Evolutionary conservation across 2,113 vertebrate species (phyloP).

Genomic region (Tupaia tana): DNA sequence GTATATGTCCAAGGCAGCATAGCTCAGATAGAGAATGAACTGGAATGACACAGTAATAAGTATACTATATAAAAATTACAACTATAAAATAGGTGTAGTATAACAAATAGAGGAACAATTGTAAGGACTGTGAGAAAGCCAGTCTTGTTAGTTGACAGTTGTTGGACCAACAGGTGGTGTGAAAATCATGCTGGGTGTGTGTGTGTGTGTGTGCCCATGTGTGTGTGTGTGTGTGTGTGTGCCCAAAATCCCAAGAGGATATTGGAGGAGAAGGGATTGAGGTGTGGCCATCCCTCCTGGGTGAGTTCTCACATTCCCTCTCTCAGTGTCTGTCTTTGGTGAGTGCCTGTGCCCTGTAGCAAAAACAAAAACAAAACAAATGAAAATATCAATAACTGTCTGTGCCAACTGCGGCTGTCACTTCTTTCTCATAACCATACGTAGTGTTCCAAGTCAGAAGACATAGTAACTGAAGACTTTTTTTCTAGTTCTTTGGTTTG

Average conservation of each 20-base stretch:
- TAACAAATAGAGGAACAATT: not conserved
- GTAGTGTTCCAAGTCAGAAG: not conserved
- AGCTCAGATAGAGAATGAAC: not conserved
- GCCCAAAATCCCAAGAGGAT: too few species aligned
- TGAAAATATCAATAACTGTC: not conserved
- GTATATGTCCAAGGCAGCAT: not conserved
- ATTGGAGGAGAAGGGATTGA: too few species aligned
- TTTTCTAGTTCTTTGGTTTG: conserved; percentile 1
- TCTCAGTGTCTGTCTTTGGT: too few species aligned
- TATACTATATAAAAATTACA: not conserved
- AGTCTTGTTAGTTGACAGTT: not conserved
- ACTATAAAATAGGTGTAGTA: not conserved
- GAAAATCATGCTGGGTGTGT: too few species aligned
- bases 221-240: too few species aligned
- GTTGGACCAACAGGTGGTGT: too few species aligned
- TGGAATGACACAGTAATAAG: not conserved
- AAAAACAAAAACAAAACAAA: too few species aligned
- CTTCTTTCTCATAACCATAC: not conserved
- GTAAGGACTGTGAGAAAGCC: not conserved
- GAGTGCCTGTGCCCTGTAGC: too few species aligned
- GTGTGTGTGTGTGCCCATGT: too few species aligned
- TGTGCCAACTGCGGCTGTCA: not conserved
- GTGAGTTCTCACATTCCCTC: too few species aligned
- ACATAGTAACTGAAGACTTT: not conserved
- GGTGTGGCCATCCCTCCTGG: too few species aligned